Evolutionary conservation across 2,888 invertebrate species (phyloP).

Genomic region (Invenusta paracnida): DNA sequence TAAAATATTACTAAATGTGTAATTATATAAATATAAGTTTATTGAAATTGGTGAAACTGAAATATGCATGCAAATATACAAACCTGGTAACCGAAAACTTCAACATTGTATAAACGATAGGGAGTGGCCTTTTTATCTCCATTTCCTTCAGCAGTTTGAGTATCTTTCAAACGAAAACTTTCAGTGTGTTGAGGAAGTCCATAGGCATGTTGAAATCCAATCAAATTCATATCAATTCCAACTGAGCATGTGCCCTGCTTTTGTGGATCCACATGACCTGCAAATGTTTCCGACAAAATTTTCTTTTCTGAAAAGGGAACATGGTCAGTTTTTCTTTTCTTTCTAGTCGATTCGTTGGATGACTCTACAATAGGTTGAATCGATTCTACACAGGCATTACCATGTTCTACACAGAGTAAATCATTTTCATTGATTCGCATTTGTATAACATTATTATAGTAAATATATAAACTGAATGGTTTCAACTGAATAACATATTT

Average conservation of each 20-base stretch:
- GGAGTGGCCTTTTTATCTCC: constrained; percentile 67
- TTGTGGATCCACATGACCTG: constrained; percentile 85
- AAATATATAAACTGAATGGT: background rate
- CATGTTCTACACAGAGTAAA: background rate
- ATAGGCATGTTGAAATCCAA: constrained; percentile 82
- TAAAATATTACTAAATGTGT: no score
- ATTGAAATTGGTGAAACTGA: no score
- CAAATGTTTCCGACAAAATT: constrained; percentile 74
- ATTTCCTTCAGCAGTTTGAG: constrained; percentile 68
- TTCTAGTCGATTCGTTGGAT: no score
- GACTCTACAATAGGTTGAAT: no score
- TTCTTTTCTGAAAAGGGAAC: no score
- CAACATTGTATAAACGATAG: constrained; percentile 88
- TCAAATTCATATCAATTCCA: constrained; percentile 85
- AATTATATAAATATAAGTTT: no score
- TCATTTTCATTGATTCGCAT: background rate
- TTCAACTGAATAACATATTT: background rate
- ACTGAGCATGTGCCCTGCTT: constrained; percentile 88
- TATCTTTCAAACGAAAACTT: constrained; percentile 75
- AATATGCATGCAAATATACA: no score
- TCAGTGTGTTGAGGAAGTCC: constrained; percentile 98
- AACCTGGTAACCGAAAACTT: constrained; percentile 83
- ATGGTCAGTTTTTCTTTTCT: constrained; percentile 31
- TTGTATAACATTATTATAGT: background rate
- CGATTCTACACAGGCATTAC: background rate